Evolutionary conservation across 53 echinoderm and acorn worm genomes (phyloP).

Genomic region (Echinarachnius parma): DNA sequence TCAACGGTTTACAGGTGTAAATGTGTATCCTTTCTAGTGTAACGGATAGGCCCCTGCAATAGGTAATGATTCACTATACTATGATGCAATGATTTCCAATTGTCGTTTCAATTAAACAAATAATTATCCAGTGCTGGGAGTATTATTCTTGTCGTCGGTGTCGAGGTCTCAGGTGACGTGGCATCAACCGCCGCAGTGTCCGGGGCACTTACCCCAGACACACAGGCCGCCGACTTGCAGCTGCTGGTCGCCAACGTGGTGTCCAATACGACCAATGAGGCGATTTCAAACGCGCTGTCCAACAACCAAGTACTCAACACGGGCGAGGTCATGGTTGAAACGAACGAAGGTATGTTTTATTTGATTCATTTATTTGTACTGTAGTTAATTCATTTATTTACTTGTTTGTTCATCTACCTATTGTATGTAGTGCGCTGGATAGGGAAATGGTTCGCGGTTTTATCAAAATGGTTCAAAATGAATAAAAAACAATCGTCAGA

Average conservation of each 20-base stretch:
- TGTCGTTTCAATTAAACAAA: no score
- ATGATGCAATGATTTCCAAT: not conserved
- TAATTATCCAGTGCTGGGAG: constrained; percentile 12
- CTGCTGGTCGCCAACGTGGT: constrained; percentile 12
- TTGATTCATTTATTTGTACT: no score
- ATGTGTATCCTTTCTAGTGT: no score
- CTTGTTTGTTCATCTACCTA: no score
- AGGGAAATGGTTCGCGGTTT: no score
- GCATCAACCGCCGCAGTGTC: not conserved
- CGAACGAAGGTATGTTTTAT: not conserved
- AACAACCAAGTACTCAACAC: not conserved
- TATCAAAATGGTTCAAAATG: no score
- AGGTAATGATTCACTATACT: no score
- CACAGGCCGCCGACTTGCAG: constrained; percentile 1
- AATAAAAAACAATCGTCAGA: no score
- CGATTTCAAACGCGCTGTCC: not conserved
- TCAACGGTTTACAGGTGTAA: no score
- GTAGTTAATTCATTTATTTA: no score
- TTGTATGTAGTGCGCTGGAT: no score
- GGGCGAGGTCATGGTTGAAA: not conserved
- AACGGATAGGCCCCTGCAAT: no score
- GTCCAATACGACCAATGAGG: not conserved
- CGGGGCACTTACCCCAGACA: not conserved
- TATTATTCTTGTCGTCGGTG: not conserved
- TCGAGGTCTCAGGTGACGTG: not conserved